Conservation (phyloP, 1,140 invertebrate species). For the Diprion similis region DNA sequence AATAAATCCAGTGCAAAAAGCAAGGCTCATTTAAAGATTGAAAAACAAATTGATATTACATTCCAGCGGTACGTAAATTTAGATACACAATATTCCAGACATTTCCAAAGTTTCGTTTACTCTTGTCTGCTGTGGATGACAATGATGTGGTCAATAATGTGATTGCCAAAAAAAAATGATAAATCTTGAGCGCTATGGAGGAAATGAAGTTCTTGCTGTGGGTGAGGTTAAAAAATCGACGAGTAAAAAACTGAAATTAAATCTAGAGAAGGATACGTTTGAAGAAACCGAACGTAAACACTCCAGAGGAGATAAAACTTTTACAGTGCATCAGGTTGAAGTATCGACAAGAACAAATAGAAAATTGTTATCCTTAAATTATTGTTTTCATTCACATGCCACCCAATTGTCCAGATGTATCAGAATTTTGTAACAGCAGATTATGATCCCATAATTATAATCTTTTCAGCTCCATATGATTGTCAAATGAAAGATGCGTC, state of each 20-base stretch:
- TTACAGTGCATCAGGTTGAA: background rate
- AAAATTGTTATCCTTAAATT: background rate
- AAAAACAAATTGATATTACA: background rate
- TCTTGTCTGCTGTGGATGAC: background rate
- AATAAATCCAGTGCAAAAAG: background rate
- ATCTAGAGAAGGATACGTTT: too few relatives aligned
- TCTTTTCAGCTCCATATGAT: background rate
- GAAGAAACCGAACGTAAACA: background rate
- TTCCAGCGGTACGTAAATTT: background rate
- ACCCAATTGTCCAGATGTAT: background rate
- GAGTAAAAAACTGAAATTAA: too few relatives aligned
- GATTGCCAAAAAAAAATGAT: background rate
- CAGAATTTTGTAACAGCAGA: background rate
- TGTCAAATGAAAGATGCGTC: background rate
- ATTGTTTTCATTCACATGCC: background rate
- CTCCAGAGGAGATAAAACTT: background rate
- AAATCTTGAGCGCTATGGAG: background rate
- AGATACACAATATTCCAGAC: background rate
- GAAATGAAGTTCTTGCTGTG: background rate
- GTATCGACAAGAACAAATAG: background rate
- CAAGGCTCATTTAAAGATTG: background rate
- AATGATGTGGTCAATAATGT: background rate
- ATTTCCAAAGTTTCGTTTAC: background rate
- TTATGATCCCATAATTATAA: background rate
- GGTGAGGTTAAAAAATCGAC: background rate